Evolutionary conservation across 2,888 invertebrate species (phyloP), one percentile per base, ranked within the genome.

Genomic region (Dasysyrphus tricinctus): DNA sequence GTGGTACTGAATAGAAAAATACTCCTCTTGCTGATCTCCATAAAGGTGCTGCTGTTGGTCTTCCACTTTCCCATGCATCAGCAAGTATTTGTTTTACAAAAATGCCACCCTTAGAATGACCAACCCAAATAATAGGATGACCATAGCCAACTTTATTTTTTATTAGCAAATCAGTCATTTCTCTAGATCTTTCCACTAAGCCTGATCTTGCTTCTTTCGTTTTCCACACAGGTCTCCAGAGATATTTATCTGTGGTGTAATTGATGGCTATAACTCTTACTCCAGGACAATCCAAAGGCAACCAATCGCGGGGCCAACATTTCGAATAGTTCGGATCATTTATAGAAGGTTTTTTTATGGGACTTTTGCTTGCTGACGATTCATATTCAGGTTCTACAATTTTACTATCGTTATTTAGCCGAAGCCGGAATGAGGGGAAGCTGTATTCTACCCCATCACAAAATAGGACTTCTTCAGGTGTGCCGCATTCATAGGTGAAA

Each of bases 291-390:
- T 98, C 97, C 49, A 94, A 90, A 0, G 96, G 95, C 32, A 98
- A 92, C 98, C 98, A 98, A 91, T 98, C 97, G 81, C 95, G 93
- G 0, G 97, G 97, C 97, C 97, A 97, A 90, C 97, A 97, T 12
- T 92, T 91, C 0, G 95, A 95, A 89, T 94, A 95, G 73, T 93
- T 94, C 5, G 92, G 91, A 81, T 90, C 90, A 61, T 90, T 88
- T 7, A 85, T 76, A 24, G 89, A 88, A 54, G 90, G 80, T 49
- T 79, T 77, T 32, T 73, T 77, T 4, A 14, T 56, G 19, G 85
- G 61, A 14, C 49, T 80, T 56, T 49, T 80, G 11, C n/a, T 59
- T 67, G 90, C 89, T 12, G 90, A n/a, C n/a, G n/a, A 89, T 54
- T 90, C 89, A 42, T 90, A 88, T 44, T 91, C 90, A 5, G 88